phyloP scores from a whole-genome alignment of 2,888 invertebrate genomes.

The Agrochola lychnidis region DNA sequence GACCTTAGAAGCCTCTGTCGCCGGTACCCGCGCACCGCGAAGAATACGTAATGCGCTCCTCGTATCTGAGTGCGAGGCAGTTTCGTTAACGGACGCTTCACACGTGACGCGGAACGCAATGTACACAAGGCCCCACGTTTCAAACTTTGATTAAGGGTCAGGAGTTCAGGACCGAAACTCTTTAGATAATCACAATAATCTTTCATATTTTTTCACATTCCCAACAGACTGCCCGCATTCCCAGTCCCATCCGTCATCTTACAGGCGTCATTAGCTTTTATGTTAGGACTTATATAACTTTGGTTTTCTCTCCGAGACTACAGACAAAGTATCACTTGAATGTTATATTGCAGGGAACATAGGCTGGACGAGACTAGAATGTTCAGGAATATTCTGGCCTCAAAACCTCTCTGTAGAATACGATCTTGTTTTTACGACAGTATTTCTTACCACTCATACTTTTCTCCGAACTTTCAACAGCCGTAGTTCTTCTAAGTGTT shows the following conservation, averaged over 20 bases:
- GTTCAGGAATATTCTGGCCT: conserved; percentile 40
- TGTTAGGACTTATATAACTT: conserved; percentile 46
- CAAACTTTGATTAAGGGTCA: conserved; percentile 50
- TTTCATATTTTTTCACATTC: conserved; percentile 42
- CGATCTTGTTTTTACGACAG: conserved; percentile 51
- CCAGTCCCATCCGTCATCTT: conserved; percentile 47
- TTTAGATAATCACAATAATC: conserved; percentile 56
- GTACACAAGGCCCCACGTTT: conserved; percentile 45
- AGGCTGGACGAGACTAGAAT: conserved; percentile 37
- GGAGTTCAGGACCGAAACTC: conserved; percentile 41
- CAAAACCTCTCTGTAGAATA: conserved; percentile 42
- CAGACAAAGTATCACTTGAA: conserved; percentile 47
- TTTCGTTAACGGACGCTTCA: conserved; percentile 67
- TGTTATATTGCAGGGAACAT: conserved; percentile 39
- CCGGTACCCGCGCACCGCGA: conserved; percentile 49
- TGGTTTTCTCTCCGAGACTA: conserved; percentile 32
- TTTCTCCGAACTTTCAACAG: conserved; percentile 61
- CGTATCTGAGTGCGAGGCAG: conserved; percentile 62
- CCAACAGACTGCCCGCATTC: conserved; percentile 23
- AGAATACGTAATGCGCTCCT: conserved; percentile 65
- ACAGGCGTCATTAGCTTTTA: conserved; percentile 59
- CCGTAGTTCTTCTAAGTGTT: conserved; percentile 71
- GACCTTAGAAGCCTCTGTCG: conserved; percentile 59
- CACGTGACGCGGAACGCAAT: conserved; percentile 66
- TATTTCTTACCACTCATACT: conserved; percentile 65